Evolutionary conservation across 2,888 invertebrate genomes (phyloP).

Genomic region (Sphecodes monilicornis): DNA sequence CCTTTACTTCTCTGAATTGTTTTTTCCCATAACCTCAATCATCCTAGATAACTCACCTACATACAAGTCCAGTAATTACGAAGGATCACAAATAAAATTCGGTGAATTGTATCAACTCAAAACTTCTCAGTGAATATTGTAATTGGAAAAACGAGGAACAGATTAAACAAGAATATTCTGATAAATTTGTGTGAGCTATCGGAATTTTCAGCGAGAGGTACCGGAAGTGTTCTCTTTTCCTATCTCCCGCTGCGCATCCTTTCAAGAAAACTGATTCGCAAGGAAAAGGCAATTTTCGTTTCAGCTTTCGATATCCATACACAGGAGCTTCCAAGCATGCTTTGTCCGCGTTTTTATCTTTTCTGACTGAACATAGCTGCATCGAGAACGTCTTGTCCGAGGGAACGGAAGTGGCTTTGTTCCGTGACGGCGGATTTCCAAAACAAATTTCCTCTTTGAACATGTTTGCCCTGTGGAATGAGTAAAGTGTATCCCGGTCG

Average conservation of each 20-base stretch:
- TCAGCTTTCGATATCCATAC: not conserved
- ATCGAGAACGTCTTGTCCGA: constrained; percentile 1
- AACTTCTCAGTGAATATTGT: not conserved
- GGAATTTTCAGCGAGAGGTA: too few species aligned
- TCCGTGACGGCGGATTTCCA: not conserved
- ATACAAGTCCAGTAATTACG: too few species aligned
- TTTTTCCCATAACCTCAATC: too few species aligned
- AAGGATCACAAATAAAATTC: too few species aligned
- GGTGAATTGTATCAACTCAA: too few species aligned
- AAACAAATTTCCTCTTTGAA: constrained; percentile 8
- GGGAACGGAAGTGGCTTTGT: constrained; percentile 9
- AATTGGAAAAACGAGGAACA: not conserved
- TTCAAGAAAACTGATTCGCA: not conserved
- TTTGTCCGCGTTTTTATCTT: not conserved
- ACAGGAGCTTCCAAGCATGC: not conserved
- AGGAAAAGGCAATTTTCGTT: constrained; percentile 1
- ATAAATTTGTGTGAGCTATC: not conserved
- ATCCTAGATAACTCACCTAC: too few species aligned
- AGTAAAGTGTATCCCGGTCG: not conserved
- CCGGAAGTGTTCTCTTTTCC: not conserved
- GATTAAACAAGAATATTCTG: not conserved
- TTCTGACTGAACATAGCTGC: not conserved
- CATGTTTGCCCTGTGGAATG: not conserved
- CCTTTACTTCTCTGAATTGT: too few species aligned
- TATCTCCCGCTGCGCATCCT: not conserved